Conservation (phyloP, 2,113 vertebrate species). For the Tringa solitaria region DNA sequence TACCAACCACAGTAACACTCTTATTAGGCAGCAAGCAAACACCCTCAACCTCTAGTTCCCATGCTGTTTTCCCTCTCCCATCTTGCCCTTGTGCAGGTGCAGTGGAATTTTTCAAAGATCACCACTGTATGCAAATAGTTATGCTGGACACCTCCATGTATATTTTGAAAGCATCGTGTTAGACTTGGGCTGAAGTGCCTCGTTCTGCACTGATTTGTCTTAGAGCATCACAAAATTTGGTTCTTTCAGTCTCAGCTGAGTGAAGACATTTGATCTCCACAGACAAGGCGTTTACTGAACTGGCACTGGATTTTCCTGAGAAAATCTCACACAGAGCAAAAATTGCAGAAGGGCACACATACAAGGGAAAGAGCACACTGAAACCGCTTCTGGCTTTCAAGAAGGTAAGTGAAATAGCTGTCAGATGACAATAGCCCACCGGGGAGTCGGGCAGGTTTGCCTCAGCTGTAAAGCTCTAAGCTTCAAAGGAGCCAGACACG, state of each 20-base stretch:
- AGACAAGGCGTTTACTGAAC: background rate
- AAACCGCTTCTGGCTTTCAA: background rate
- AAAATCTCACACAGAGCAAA: background rate
- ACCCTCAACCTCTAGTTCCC: background rate
- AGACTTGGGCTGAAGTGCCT: background rate
- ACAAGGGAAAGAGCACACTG: background rate
- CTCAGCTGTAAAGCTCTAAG: background rate
- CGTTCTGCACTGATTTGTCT: background rate
- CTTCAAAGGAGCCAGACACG: background rate
- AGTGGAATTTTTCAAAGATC: background rate
- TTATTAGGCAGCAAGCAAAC: background rate
- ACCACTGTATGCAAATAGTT: background rate
- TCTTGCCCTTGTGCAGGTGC: background rate
- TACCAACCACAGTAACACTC: background rate
- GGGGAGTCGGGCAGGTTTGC: rapidly evolving
- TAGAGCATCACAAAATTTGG: background rate
- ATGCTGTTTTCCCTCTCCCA: background rate
- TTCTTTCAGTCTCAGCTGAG: background rate
- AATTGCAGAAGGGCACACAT: background rate
- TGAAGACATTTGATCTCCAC: background rate
- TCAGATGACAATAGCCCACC: rapidly evolving
- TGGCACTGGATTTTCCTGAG: background rate
- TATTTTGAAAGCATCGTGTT: background rate
- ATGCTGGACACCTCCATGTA: background rate
- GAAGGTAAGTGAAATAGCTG: background rate